A percentile compares a stretch with the other conserved stretches of the same genome.
phyloP scores from a whole-genome alignment of 2,888 invertebrate genomes.

The Dyspetes luteomarginatus region DNA sequence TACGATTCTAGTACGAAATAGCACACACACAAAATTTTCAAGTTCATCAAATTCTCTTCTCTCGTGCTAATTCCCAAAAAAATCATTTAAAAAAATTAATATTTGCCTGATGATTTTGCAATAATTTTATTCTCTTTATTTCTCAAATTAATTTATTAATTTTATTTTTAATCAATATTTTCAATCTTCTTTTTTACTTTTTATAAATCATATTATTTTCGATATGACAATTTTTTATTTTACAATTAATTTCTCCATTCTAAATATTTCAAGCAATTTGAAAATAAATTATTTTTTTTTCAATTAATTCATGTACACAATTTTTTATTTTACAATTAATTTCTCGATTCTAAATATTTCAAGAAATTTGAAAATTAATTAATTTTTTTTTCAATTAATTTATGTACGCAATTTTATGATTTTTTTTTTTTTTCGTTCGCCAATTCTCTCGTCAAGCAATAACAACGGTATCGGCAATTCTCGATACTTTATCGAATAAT shows the following conservation, averaged over 20 bases:
- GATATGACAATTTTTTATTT: neutral
- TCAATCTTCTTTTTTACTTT: no score
- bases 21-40: neutral
- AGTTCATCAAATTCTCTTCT: no score
- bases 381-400: neutral
- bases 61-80: no score
- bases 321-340: no score
- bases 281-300: neutral
- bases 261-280: neutral
- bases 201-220: neutral
- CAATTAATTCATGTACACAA: no score
- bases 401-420: neutral
- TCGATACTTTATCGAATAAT: slow-evolving; percentile 98
- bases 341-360: neutral
- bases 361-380: neutral
- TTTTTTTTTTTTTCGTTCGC: slow-evolving; percentile 6
- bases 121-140: neutral
- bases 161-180: no score
- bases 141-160: neutral
- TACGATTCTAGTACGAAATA: neutral
- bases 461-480: slow-evolving; percentile 91
- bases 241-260: neutral
- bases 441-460: slow-evolving; percentile 74
- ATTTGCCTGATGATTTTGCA: no score
- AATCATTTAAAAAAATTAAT: no score